phyloP scores from a whole-genome alignment of 2,797 vertebrate genomes.

The Pogoniulus pusillus region DNA sequence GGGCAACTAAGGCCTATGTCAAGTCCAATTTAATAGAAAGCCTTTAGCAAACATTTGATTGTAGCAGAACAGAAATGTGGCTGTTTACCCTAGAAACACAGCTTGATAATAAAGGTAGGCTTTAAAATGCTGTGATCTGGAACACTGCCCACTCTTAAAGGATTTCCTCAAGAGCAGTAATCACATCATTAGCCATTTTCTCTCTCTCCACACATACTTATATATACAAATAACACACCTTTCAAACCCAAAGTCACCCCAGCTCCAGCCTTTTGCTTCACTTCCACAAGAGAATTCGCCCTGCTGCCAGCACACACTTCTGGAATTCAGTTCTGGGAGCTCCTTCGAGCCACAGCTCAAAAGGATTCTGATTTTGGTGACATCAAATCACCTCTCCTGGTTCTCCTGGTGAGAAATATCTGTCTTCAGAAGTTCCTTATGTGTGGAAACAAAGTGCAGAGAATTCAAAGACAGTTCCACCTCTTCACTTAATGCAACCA shows the following conservation, averaged over 20 bases:
- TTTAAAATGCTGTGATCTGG: background rate
- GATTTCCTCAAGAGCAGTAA: background rate
- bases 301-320: background rate
- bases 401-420: background rate
- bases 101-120: background rate
- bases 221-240: background rate
- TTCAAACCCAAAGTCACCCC: too few relatives aligned
- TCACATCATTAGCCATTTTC: background rate
- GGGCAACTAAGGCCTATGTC: background rate
- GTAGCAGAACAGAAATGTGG: background rate
- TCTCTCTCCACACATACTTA: rapidly evolving
- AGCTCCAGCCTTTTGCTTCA: background rate
- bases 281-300: background rate
- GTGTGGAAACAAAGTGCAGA: background rate
- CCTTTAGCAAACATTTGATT: background rate
- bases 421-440: background rate
- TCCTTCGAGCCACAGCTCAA: rapidly evolving
- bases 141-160: background rate
- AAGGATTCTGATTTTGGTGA: background rate
- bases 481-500: background rate
- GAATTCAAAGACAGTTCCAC: background rate
- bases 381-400: background rate
- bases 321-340: background rate
- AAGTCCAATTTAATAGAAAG: background rate
- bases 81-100: background rate